Evolutionary conservation across 2,113 vertebrate species (phyloP).

Genomic region (Parus major): DNA sequence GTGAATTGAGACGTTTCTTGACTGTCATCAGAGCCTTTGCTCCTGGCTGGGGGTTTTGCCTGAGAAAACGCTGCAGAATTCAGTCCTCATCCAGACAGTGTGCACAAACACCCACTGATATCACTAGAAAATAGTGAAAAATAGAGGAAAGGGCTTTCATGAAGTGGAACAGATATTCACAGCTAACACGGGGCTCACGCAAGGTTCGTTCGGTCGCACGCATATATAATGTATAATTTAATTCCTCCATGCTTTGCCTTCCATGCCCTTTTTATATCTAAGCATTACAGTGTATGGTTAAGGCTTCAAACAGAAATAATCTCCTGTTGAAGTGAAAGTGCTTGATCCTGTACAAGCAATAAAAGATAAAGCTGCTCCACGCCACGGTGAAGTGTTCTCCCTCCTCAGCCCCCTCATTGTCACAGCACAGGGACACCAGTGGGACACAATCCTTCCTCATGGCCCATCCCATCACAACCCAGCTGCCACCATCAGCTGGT

Average conservation of each 20-base stretch:
- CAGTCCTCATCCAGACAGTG: not conserved
- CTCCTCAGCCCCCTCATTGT: not conserved
- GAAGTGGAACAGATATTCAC: slow-evolving; percentile 45
- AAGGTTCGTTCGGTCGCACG: not conserved
- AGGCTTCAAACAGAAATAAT: slow-evolving; percentile 60
- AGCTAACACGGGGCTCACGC: not conserved
- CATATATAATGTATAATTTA: slow-evolving; percentile 34
- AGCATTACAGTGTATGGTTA: not conserved
- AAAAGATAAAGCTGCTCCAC: slow-evolving; percentile 5
- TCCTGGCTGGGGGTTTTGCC: not conserved
- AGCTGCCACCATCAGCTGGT: rapidly evolving
- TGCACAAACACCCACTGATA: not conserved
- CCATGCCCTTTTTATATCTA: not conserved
- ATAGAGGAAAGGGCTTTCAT: slow-evolving; percentile 2
- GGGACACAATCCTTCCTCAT: not conserved
- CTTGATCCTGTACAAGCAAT: slow-evolving; percentile 26
- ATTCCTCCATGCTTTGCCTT: slow-evolving; percentile 26
- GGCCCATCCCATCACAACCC: not conserved
- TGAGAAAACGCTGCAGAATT: not conserved
- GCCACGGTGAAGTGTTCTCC: not conserved
- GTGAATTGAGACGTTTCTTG: not conserved
- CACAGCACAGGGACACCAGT: not conserved
- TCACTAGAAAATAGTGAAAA: not conserved
- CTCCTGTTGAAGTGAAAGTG: slow-evolving; percentile 51
- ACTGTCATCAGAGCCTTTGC: slow-evolving; percentile 13